phyloP scores from a whole-genome alignment of 2,888 invertebrate genomes.

The Aphodius granarius region DNA sequence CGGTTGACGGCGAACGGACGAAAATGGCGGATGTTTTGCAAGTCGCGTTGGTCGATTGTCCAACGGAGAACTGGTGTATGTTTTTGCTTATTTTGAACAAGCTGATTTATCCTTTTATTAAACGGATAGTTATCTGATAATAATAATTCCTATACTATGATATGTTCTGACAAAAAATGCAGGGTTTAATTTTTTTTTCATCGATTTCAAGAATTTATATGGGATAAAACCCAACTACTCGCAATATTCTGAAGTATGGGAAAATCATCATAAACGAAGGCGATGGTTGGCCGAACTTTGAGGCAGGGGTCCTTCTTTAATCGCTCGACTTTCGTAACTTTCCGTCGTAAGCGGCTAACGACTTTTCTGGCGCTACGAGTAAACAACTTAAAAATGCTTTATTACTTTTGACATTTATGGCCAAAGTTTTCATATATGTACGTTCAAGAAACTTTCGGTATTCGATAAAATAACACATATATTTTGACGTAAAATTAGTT shows the following conservation, averaged over 20 bases:
- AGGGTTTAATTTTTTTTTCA: too few relatives aligned
- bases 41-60: too few relatives aligned
- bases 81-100: too few relatives aligned
- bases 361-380: neutral
- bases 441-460: neutral
- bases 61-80: too few relatives aligned
- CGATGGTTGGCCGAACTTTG: neutral
- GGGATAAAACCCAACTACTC: neutral
- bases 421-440: neutral
- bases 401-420: neutral
- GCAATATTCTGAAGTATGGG: neutral
- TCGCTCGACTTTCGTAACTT: neutral
- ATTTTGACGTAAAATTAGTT: neutral
- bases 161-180: too few relatives aligned
- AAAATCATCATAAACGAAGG: neutral
- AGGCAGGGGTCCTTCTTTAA: neutral
- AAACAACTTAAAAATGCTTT: neutral
- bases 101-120: too few relatives aligned
- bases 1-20: neutral
- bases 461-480: neutral
- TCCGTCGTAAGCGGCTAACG: neutral
- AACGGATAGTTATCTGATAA: too few relatives aligned
- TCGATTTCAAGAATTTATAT: too few relatives aligned
- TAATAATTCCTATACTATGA: too few relatives aligned
- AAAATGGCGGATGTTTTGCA: neutral